Evolutionary conservation across 2,113 vertebrate species (phyloP).

Genomic region (Pterocles burchelli): DNA sequence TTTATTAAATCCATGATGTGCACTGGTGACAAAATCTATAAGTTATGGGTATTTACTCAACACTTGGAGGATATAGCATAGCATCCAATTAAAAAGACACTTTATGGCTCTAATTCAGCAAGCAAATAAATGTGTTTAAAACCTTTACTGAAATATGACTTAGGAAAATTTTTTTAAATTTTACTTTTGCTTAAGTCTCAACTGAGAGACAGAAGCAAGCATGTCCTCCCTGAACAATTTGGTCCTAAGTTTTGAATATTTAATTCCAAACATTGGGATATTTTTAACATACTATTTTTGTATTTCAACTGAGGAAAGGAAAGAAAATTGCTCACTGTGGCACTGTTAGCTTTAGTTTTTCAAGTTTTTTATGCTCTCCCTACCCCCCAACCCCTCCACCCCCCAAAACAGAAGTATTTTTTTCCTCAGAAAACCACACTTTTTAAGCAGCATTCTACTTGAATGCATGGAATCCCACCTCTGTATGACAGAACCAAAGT

Average conservation of each 20-base stretch:
- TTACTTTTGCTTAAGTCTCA: not conserved
- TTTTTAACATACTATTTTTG: not conserved
- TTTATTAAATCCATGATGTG: not conserved
- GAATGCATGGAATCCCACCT: not conserved
- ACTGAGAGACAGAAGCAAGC: not conserved
- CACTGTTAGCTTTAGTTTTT: not conserved
- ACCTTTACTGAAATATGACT: not conserved
- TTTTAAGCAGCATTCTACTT: not conserved
- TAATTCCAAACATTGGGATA: not conserved
- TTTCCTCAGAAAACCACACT: not conserved
- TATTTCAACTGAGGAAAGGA: not conserved
- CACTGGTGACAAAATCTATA: not conserved
- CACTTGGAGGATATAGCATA: not conserved
- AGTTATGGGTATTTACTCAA: not conserved
- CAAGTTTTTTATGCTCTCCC: not conserved
- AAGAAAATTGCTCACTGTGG: not conserved
- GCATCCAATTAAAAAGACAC: not conserved
- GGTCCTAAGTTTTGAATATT: not conserved
- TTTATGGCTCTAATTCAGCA: not conserved
- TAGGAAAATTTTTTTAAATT: not conserved
- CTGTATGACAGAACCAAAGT: not conserved
- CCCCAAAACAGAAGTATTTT: not conserved
- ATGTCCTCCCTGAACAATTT: not conserved
- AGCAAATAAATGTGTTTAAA: not conserved
- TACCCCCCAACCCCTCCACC: fast-evolving